A percentile compares a stretch with the other conserved stretches of the same genome.
phyloP scores from a whole-genome alignment of 2,797 vertebrate species.

The Hirundo rustica region DNA sequence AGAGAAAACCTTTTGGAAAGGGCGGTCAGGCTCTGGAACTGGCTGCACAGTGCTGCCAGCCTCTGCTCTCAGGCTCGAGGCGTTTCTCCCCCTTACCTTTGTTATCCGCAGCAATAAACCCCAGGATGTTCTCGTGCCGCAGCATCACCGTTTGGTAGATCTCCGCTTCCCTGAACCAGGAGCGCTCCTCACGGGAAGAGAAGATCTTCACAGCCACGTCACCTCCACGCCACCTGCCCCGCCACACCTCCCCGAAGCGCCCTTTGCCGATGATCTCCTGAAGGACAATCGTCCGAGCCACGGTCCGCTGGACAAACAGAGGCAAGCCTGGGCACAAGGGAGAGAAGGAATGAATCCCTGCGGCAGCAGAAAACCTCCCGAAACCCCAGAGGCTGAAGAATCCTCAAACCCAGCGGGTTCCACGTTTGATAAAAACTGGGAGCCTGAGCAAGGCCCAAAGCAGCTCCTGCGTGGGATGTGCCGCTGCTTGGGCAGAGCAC shows the following conservation, averaged over 20 bases:
- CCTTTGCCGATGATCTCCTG: slow-evolving; percentile 99
- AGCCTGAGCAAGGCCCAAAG: not conserved
- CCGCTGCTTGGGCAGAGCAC: not conserved
- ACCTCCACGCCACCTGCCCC: slow-evolving; percentile 93
- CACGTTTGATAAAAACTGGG: not conserved
- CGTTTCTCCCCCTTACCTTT: slow-evolving; percentile 81
- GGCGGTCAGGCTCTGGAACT: not conserved
- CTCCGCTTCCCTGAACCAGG: slow-evolving; percentile 97
- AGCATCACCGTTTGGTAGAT: slow-evolving; percentile 99
- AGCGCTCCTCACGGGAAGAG: slow-evolving; percentile 96
- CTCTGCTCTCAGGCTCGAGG: not conserved
- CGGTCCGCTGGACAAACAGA: slow-evolving; percentile 93
- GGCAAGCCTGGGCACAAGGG: slow-evolving; percentile 83
- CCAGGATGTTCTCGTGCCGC: slow-evolving; percentile 96
- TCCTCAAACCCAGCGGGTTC: not conserved
- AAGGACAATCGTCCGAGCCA: slow-evolving; percentile 94
- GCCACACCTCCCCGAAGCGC: slow-evolving; percentile 97
- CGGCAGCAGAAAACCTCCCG: not conserved
- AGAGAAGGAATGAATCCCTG: fast-evolving
- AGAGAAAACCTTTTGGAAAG: not conserved
- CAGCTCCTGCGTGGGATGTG: not conserved
- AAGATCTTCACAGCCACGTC: slow-evolving; percentile 99
- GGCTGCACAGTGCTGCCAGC: fast-evolving
- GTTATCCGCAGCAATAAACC: slow-evolving; percentile 97
- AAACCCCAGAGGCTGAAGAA: not conserved